Evolutionary conservation across 2,797 vertebrate species (phyloP).

Genomic region (Salmo trutta): DNA sequence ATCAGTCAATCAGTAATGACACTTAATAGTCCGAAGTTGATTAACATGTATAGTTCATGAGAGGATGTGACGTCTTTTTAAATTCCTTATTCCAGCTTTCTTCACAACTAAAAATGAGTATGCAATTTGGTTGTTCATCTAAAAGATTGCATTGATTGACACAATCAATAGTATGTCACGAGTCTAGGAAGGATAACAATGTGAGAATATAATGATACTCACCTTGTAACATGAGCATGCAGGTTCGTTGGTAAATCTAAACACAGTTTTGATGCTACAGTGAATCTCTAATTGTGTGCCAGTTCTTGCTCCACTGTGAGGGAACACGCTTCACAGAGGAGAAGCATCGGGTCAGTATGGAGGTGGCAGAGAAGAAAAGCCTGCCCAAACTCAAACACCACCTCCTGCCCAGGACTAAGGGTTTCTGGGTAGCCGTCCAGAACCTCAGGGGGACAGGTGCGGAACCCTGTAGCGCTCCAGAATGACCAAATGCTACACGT

Average conservation of each 20-base stretch:
- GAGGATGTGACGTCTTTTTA: background rate
- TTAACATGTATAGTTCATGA: background rate
- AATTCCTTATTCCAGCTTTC: background rate
- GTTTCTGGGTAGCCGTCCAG: slow-evolving; percentile 90
- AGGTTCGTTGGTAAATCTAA: background rate
- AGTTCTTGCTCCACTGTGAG: slow-evolving; percentile 96
- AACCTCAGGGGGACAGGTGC: slow-evolving; percentile 92
- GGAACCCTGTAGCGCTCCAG: slow-evolving; percentile 31
- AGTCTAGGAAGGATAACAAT: background rate
- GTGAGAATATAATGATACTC: background rate
- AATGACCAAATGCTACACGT: background rate
- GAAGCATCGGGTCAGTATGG: slow-evolving; percentile 95
- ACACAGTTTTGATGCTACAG: background rate
- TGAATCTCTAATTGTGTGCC: slow-evolving; percentile 14
- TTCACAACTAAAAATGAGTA: background rate
- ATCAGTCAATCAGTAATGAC: background rate
- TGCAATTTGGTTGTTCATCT: background rate
- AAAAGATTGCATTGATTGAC: background rate
- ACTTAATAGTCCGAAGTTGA: background rate
- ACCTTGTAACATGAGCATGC: background rate
- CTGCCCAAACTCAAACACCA: slow-evolving; percentile 94
- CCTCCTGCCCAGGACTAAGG: slow-evolving; percentile 93
- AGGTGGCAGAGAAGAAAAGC: slow-evolving; percentile 93
- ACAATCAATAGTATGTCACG: no score
- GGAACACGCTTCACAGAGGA: slow-evolving; percentile 94